Percentiles rank a stretch among this genome's conserved stretches.
These are phyloP conservation scores for Pomacea canaliculata DNA, from an alignment of 2,888 invertebrate genomes.

Conservation along the genomic window DNA sequence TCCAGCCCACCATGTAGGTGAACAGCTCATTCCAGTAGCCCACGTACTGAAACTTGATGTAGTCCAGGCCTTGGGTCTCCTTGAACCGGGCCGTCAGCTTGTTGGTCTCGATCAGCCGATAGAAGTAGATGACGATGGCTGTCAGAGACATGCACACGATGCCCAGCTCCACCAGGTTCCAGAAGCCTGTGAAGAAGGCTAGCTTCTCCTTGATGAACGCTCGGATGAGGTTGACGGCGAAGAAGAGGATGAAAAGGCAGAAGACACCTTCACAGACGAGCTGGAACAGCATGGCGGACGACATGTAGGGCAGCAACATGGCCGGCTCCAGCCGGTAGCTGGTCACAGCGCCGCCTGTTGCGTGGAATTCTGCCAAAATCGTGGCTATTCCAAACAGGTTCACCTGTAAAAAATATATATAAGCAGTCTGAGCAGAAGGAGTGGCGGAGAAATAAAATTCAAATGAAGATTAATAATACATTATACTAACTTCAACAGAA, in stretches of 20 bases:
- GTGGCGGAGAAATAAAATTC: neutral
- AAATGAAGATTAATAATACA: neutral
- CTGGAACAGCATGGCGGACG: constrained; percentile 59
- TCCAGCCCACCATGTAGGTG: constrained; percentile 71
- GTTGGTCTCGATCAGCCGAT: constrained; percentile 60
- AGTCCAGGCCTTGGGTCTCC: constrained; percentile 30
- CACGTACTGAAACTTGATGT: constrained; percentile 60
- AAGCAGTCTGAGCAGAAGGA: too few species aligned
- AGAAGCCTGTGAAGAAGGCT: constrained; percentile 61
- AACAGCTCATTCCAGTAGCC: constrained; percentile 71
- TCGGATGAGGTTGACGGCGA: constrained; percentile 64
- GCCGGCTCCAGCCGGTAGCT: constrained; percentile 67
- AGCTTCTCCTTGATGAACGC: constrained; percentile 57
- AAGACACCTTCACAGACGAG: constrained; percentile 56
- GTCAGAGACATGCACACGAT: constrained; percentile 64
- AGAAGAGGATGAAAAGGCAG: constrained; percentile 65
- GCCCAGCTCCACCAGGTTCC: constrained; percentile 38
- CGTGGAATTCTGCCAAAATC: constrained; percentile 64
- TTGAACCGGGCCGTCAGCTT: constrained; percentile 69
- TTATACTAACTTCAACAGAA: neutral
- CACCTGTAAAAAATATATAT: constrained; percentile 38
- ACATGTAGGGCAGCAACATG: constrained; percentile 64
- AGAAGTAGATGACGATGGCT: constrained; percentile 65
- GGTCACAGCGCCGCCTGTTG: constrained; percentile 62
- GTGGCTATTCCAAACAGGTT: constrained; percentile 67